A percentile compares a stretch with the other conserved stretches of the same genome.
Evolutionary conservation across 2,888 invertebrate species (phyloP).

Genomic region (Agonum fuliginosum): DNA sequence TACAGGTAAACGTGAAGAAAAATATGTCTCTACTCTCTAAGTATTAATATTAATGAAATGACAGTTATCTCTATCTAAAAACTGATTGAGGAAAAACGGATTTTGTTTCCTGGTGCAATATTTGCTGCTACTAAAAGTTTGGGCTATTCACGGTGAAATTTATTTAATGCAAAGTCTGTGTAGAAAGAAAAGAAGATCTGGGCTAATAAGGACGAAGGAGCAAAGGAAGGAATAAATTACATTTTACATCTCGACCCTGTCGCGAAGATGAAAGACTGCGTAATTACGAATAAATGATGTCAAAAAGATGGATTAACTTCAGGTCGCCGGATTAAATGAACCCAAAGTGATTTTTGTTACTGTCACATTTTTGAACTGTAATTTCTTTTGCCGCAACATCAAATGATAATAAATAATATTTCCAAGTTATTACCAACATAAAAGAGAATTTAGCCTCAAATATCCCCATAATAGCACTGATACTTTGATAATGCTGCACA

Average conservation of each 20-base stretch:
- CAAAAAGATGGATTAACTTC: constrained; percentile 54
- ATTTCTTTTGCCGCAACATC: neutral
- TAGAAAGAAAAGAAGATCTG: constrained; percentile 17
- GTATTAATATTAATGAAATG: no score
- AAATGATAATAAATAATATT: constrained; percentile 1
- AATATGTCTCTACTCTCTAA: no score
- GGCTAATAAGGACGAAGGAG: constrained; percentile 37
- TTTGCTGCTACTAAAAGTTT: neutral
- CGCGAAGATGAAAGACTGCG: constrained; percentile 42
- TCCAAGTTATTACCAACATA: no score
- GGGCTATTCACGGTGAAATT: constrained; percentile 30
- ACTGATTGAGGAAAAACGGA: neutral
- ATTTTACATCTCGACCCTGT: constrained; percentile 35
- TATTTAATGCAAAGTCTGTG: constrained; percentile 29
- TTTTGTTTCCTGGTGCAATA: neutral
- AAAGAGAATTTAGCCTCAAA: no score
- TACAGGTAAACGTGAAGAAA: no score
- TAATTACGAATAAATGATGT: constrained; percentile 54
- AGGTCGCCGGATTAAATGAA: constrained; percentile 35
- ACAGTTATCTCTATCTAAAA: no score
- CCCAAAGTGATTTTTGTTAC: constrained; percentile 26
- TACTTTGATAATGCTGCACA: no score
- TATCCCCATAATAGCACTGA: no score
- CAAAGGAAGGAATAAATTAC: constrained; percentile 46
- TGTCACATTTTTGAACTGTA: neutral